phyloP scores from a whole-genome alignment of 2,797 vertebrate species.

The Champsocephalus esox region DNA sequence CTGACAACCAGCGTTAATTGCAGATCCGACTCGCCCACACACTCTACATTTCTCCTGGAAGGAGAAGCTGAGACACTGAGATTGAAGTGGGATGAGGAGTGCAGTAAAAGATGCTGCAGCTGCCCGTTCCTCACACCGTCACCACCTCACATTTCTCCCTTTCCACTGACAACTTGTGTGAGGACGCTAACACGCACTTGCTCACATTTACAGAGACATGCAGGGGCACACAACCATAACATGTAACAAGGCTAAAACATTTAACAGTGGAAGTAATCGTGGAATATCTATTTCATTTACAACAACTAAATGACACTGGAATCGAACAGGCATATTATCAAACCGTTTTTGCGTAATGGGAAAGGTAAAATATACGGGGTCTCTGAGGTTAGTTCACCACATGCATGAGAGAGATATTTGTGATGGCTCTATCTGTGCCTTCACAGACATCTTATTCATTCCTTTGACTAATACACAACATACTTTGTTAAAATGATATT shows the following conservation, averaged over 20 bases:
- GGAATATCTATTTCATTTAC: constrained; percentile 39
- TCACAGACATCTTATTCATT: constrained; percentile 33
- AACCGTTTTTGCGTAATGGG: constrained; percentile 37
- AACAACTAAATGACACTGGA: constrained; percentile 40
- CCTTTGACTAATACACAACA: constrained; percentile 57
- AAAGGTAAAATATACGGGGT: constrained; percentile 43
- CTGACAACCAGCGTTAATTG: constrained; percentile 88
- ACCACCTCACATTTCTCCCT: constrained; percentile 77
- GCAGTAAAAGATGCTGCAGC: constrained; percentile 83
- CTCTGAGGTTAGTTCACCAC: constrained; percentile 57
- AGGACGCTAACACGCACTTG: constrained; percentile 59
- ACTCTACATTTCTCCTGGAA: constrained; percentile 86
- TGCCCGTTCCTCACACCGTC: constrained; percentile 78
- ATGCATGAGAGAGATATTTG: constrained; percentile 39
- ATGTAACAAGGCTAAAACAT: constrained; percentile 65
- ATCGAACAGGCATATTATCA: constrained; percentile 35
- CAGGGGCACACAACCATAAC: constrained; percentile 60
- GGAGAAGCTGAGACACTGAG: constrained; percentile 84
- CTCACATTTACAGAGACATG: constrained; percentile 57
- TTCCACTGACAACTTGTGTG: constrained; percentile 72
- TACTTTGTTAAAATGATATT: constrained; percentile 75
- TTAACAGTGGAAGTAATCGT: constrained; percentile 52
- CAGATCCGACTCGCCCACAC: constrained; percentile 88
- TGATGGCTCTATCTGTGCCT: constrained; percentile 26
- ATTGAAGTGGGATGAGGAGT: constrained; percentile 85